phyloP scores from a whole-genome alignment of 2,113 vertebrate genomes.

The Litocranius walleri region DNA sequence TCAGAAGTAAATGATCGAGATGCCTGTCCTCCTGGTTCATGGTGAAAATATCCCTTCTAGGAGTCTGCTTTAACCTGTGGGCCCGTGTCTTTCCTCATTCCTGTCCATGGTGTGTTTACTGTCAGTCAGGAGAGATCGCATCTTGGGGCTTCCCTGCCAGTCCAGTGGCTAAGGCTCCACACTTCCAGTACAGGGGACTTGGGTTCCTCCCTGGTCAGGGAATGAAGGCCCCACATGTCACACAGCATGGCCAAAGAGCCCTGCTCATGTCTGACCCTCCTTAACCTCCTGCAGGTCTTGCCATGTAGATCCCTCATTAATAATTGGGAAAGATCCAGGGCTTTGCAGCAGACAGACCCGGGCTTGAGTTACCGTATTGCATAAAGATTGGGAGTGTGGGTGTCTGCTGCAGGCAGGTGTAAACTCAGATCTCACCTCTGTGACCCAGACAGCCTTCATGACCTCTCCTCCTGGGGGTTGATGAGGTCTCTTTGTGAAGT shows the following conservation, averaged over 20 bases:
- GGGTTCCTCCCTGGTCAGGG: not conserved
- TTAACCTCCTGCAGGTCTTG: not conserved
- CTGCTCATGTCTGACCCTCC: not conserved
- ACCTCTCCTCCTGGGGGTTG: not conserved
- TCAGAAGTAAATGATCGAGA: not conserved
- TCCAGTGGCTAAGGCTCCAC: not conserved
- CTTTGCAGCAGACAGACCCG: not conserved
- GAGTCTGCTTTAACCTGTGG: not conserved
- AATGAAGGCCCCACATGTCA: not conserved
- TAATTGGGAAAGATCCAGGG: not conserved
- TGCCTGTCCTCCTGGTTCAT: not conserved
- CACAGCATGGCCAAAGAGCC: not conserved
- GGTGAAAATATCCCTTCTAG: not conserved
- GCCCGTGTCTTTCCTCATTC: not conserved
- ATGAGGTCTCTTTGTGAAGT: not conserved
- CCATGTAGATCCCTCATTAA: not conserved
- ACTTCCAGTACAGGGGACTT: not conserved
- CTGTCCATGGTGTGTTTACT: fast-evolving
- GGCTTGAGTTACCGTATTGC: not conserved
- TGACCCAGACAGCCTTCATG: not conserved
- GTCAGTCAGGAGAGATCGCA: not conserved
- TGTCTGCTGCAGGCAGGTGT: not conserved
- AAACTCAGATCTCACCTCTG: not conserved
- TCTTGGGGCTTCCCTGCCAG: not conserved
- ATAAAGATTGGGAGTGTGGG: fast-evolving